Conservation (phyloP, 2,888 invertebrate species). For the Galerucella nymphaeae region DNA sequence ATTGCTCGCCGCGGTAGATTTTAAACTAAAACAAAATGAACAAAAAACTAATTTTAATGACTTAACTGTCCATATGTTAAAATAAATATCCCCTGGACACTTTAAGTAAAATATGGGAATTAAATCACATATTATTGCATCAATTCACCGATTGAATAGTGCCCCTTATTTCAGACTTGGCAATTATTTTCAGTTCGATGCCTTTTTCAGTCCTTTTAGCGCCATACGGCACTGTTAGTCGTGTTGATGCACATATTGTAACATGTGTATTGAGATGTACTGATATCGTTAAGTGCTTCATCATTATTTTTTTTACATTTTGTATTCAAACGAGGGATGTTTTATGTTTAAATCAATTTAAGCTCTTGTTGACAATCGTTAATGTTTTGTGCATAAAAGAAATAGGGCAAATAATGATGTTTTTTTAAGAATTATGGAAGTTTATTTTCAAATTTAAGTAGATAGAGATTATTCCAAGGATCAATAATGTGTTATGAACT, state of each 20-base stretch:
- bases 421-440: no score
- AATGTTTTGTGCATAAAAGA: no score
- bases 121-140: constrained; percentile 32
- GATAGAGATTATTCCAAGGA: no score
- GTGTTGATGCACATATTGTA: constrained; percentile 45
- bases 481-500: no score
- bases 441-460: no score
- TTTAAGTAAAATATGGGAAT: constrained; percentile 25
- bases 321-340: constrained; percentile 18
- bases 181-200: constrained; percentile 50
- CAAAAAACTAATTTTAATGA: background rate
- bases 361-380: background rate
- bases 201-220: constrained; percentile 50
- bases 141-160: constrained; percentile 27
- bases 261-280: constrained; percentile 47
- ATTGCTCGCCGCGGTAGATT: no score
- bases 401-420: no score
- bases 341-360: constrained; percentile 7
- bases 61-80: constrained; percentile 1
- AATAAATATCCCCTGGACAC: background rate
- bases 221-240: constrained; percentile 50
- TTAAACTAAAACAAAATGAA: background rate
- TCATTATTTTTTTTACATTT: constrained; percentile 32
- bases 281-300: constrained; percentile 43
- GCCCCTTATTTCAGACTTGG: constrained; percentile 29